Evolutionary conservation across 1,140 invertebrate species (phyloP).

Genomic region (Trachelipus rathkii): DNA sequence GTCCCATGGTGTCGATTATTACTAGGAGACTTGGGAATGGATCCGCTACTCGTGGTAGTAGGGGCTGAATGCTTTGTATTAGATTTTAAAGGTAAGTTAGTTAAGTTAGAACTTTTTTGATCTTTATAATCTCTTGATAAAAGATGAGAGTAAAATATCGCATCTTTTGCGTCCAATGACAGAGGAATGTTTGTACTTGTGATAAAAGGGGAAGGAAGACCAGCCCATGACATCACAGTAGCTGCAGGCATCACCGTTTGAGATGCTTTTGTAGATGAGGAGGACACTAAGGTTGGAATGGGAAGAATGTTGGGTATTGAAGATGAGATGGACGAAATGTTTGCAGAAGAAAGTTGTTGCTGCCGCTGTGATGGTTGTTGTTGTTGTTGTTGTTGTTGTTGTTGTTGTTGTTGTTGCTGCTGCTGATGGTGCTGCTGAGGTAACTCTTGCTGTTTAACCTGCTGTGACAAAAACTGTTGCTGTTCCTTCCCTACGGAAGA

Average conservation of each 20-base stretch:
- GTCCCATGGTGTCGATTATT: not conserved
- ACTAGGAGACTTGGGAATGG: not conserved
- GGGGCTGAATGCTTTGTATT: not conserved
- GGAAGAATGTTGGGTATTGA: not conserved
- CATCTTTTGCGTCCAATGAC: not conserved
- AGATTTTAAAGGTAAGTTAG: not conserved
- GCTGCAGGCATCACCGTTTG: not conserved
- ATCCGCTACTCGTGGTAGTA: not conserved
- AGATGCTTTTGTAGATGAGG: not conserved
- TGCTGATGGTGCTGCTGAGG: too few relatives aligned
- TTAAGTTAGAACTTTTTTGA: not conserved
- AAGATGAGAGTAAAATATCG: not conserved
- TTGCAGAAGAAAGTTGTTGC: not conserved
- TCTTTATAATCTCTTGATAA: not conserved
- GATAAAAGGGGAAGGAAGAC: not conserved
- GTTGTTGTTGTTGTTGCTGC: too few relatives aligned
- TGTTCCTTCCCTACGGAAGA: too few relatives aligned
- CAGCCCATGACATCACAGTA: not conserved
- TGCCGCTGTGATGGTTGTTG: not conserved
- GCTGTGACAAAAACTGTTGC: too few relatives aligned
- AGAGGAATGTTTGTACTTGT: constrained; percentile 6
- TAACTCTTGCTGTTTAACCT: too few relatives aligned
- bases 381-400: too few relatives aligned
- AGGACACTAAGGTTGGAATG: not conserved
- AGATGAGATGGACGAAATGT: not conserved